These are phyloP conservation scores for Saccopteryx leptura DNA, from an alignment of 2,113 vertebrate species.

Conservation along the genomic window DNA sequence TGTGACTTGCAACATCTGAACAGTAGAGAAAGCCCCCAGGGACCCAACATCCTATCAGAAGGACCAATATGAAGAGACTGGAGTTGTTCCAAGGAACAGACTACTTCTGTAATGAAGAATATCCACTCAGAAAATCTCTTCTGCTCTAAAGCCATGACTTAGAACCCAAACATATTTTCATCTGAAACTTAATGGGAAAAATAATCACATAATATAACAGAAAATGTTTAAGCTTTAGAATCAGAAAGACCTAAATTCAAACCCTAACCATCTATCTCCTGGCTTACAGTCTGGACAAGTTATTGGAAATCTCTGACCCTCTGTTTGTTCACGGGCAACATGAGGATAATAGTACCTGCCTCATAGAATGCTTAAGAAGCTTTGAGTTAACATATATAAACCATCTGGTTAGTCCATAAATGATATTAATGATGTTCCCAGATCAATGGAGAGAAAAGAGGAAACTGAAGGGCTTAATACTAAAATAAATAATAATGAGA, in stretches of 20 bases:
- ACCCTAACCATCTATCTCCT: not conserved
- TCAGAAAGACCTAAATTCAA: slow-evolving; percentile 3
- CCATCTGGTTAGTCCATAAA: not conserved
- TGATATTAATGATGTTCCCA: not conserved
- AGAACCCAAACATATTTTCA: not conserved
- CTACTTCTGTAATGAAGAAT: not conserved
- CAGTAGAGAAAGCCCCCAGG: not conserved
- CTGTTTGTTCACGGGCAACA: slow-evolving; percentile 23
- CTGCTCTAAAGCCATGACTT: not conserved
- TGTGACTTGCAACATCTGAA: not conserved
- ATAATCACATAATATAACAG: not conserved
- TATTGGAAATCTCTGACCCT: not conserved
- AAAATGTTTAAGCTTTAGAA: slow-evolving; percentile 29
- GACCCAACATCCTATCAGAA: not conserved
- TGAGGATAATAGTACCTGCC: not conserved
- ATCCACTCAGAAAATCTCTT: not conserved
- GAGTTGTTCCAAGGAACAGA: not conserved
- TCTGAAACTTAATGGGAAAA: not conserved
- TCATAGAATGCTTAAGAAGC: not conserved
- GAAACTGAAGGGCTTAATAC: not conserved
- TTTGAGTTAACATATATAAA: not conserved
- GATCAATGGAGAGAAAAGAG: slow-evolving; percentile 15
- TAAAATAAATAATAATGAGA: not conserved
- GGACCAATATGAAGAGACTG: not conserved
- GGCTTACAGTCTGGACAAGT: not conserved